Evolutionary conservation across 2,113 vertebrate genomes (phyloP).

Genomic region (Nothoprocta pentlandii): DNA sequence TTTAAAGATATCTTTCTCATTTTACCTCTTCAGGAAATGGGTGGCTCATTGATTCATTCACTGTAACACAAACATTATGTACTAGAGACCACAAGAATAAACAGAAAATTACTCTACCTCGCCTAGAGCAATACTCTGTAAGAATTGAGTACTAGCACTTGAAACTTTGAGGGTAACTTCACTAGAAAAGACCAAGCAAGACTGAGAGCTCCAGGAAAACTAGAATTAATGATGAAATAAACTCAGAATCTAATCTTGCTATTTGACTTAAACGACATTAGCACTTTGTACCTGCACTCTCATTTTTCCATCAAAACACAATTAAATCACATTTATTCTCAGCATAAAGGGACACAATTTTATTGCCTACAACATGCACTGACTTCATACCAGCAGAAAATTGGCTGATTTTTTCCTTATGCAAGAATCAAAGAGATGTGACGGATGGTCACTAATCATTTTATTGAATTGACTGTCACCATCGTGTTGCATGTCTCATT

Average conservation of each 20-base stretch:
- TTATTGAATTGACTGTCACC: not conserved
- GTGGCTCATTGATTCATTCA: not conserved
- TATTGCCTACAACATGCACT: not conserved
- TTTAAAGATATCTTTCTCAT: slow-evolving; percentile 16
- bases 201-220: not conserved
- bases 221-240: not conserved
- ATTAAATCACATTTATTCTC: slow-evolving; percentile 12
- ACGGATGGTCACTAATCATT: not conserved
- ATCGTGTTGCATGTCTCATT: not conserved
- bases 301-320: not conserved
- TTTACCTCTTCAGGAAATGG: not conserved
- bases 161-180: not conserved
- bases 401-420: not conserved
- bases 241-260: not conserved
- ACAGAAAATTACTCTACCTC: not conserved
- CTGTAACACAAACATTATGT: not conserved
- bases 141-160: not conserved
- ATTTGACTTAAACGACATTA: not conserved
- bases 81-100: not conserved
- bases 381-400: not conserved
- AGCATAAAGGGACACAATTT: not conserved
- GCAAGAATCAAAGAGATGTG: not conserved
- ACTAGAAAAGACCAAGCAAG: not conserved
- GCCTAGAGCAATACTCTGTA: not conserved
- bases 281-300: not conserved